Conservation (phyloP, 2,888 invertebrate species). For the Amphipyra berbera region DNA sequence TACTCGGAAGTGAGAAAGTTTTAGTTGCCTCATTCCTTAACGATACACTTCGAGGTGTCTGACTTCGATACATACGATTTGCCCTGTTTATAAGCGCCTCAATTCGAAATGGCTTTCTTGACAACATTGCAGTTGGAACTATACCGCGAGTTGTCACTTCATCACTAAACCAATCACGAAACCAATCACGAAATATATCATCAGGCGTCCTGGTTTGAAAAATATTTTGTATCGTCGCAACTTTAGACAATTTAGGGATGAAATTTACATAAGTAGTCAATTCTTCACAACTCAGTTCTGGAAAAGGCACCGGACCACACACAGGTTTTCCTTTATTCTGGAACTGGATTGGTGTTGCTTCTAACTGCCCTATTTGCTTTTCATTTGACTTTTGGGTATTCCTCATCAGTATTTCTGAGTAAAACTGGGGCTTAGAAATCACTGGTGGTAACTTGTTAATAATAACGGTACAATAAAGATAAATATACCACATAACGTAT, state of each 20-base stretch:
- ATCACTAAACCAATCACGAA: no score
- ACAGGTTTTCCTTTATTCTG: neutral
- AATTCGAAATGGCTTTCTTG: neutral
- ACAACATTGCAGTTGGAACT: neutral
- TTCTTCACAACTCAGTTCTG: constrained; percentile 15
- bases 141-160: neutral
- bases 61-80: neutral
- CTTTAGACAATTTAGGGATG: neutral
- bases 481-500: constrained; percentile 19
- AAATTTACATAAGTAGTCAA: neutral
- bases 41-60: neutral
- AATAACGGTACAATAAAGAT: constrained; percentile 16
- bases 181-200: neutral
- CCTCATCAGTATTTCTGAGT: constrained; percentile 5
- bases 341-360: neutral
- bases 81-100: neutral
- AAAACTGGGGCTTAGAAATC: neutral
- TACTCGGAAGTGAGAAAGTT: neutral
- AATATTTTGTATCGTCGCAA: neutral
- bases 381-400: constrained; percentile 6
- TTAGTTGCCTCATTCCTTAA: neutral
- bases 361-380: neutral
- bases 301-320: constrained; percentile 16
- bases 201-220: neutral
- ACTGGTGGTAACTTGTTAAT: constrained; percentile 13